Percentiles rank a stretch among this genome's conserved stretches.
Evolutionary conservation across 2,113 vertebrate genomes (phyloP).

Genomic region (Phyllopteryx taeniolatus): DNA sequence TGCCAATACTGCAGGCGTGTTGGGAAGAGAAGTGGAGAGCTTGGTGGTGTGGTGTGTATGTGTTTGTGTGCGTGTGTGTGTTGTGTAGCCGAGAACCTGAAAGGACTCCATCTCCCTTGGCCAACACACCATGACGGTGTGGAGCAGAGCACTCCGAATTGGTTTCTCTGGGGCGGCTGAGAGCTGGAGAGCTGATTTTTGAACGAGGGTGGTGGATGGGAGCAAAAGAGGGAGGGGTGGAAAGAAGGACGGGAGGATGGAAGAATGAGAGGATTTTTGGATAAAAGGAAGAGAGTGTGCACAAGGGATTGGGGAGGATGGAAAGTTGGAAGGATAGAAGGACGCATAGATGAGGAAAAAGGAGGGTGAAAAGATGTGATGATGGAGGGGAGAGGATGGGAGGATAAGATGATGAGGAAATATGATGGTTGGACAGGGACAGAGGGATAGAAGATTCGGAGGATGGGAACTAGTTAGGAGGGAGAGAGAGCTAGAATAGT

Average conservation of each 20-base stretch:
- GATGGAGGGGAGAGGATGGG: neutral
- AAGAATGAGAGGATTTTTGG: neutral
- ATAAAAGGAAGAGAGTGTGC: neutral
- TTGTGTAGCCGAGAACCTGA: constrained; percentile 56
- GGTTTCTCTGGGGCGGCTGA: constrained; percentile 62
- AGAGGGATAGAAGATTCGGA: neutral
- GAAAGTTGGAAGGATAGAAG: neutral
- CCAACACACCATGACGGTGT: constrained; percentile 69
- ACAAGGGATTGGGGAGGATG: neutral
- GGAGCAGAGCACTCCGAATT: constrained; percentile 62
- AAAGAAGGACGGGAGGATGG: constrained; percentile 5
- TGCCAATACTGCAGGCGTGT: constrained; percentile 22
- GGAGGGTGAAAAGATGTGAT: neutral
- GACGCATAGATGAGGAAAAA: neutral
- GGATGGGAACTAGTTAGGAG: neutral
- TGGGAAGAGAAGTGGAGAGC: constrained; percentile 56
- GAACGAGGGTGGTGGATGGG: constrained; percentile 22
- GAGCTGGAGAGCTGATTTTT: constrained; percentile 53
- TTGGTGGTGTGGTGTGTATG: constrained; percentile 19
- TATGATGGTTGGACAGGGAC: neutral
- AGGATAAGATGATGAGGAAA: neutral
- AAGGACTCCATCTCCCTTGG: constrained; percentile 69
- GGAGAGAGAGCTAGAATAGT: neutral
- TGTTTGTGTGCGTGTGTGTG: constrained; percentile 24
- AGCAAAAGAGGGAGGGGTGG: constrained; percentile 12